Evolutionary conservation across 2,888 invertebrate genomes (phyloP), one percentile per base, ranked within the genome.

Genomic region (Eristalis arbustorum): DNA sequence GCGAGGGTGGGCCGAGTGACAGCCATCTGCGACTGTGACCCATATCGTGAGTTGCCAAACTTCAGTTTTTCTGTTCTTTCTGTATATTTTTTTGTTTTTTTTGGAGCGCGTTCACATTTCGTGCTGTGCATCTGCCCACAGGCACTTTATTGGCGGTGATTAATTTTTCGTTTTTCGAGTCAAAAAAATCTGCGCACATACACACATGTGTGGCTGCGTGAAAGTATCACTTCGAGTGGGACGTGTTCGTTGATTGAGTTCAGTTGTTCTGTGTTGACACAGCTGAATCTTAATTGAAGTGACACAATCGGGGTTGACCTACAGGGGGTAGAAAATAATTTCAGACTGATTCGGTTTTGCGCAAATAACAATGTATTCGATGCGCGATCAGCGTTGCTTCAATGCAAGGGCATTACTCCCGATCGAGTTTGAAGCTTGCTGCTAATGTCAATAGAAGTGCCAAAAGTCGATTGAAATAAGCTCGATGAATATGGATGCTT

Each of bases 391-490:
- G 18, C 18, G 49, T 18, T 8, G 18, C 49, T 18, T 18, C 6
- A 18, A 8, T 18, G 49, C 49, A 49, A 49, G 49, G 49, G 49
- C 49, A 49, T 18, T 49, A 6, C 59, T 75, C 34, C 63, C 63
- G 59, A 66, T 67, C 81, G 49, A 56, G 57, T 31, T 0, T 2
- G 18, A 18, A 71, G 62, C 4, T 31, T 64, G 75, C 68, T 69
- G 78, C 63, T 83, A 79, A 87, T 83, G 78, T 63, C 83, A 87
- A 49, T 87, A 72, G 87, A 75, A 75, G 78, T 72, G 63, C 87
- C 74, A 72, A 79, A 87, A 83, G 59, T 72, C 49, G 18, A 87
- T 87, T 87, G 75, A 83, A 87, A 87, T 83, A 40, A 66, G 37
- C 64, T 18, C n/a, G 71, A 75, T 83, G 61, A 18, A 83, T 78